Evolutionary conservation across 1,140 invertebrate species (phyloP), one percentile per base, ranked within the genome.

Genomic region (Pemphigus obesinymphae): DNA sequence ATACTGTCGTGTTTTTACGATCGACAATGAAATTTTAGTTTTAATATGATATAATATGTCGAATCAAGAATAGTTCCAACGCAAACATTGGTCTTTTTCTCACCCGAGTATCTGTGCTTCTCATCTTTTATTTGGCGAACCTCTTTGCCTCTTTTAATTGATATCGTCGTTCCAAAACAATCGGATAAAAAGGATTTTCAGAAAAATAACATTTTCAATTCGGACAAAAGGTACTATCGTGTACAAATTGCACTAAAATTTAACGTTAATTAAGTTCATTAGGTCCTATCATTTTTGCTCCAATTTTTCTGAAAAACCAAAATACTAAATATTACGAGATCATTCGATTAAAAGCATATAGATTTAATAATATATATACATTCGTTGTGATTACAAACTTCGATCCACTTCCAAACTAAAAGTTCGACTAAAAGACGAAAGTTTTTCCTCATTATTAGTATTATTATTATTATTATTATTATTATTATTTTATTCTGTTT

Each of bases 231-330:
- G n/a, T n/a, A 34, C 20, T n/a, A 40, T 40, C 20, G n/a, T 1
- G 7, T 13, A 31, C 58, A 7, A 31, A 31, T 26, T 5, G 17
- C 31, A 11, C 61, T 34, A 29, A 61, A 61, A 61, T 61, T 17
- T 23, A 40, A 70, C 13, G 68, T 70, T 70, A 70, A 70, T 70
- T 45, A 70, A 34, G 23, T 70, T 37, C 31, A n/a, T n/a, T n/a
- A n/a, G n/a, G n/a, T n/a, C n/a, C n/a, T n/a, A n/a, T n/a, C 63
- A 20, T 34, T 34, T 15, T 68, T 68, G 34, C 20, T 37, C 29
- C 20, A n/a, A 68, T 37, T 68, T 34, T n/a, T 37, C 63, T 66
- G n/a, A 31, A n/a, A 68, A 68, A 37, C 63, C 20, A 37, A 23
- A 68, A 66, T 34, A n/a, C 31, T 34, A 43, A 70, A 58, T 26